Evolutionary conservation across 2,888 invertebrate genomes (phyloP).

Genomic region (Limenitis camilla): DNA sequence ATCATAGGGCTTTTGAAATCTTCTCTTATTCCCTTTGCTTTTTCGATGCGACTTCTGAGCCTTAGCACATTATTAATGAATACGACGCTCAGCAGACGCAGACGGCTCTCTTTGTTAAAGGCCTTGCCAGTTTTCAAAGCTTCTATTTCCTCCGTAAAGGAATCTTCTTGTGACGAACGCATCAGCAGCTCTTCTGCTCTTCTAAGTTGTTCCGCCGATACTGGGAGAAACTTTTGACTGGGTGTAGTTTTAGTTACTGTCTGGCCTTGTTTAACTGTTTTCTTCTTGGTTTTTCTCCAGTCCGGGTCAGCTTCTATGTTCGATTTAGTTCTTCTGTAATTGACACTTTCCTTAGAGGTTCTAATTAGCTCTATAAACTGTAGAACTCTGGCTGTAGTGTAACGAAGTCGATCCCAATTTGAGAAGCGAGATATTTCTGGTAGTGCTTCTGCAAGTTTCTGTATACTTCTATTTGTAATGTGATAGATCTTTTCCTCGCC

Average conservation of each 20-base stretch:
- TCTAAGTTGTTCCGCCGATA: neutral
- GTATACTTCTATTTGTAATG: no score
- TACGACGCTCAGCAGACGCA: no score
- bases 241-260: neutral
- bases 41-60: no score
- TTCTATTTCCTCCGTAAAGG: neutral
- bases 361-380: neutral
- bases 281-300: neutral
- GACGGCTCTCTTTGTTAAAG: no score
- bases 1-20: no score
- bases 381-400: neutral
- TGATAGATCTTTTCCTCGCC: no score
- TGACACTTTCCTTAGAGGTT: neutral
- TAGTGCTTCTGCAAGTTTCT: neutral
- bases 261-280: neutral
- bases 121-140: no score
- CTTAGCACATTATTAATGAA: no score
- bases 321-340: neutral
- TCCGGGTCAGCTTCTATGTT: neutral
- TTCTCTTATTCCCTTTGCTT: no score
- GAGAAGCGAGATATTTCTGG: neutral
- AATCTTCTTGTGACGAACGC: no score
- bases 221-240: neutral
- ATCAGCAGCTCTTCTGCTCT: neutral
- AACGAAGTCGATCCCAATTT: neutral